Evolutionary conservation across 37 sponge, comb jelly and placozoan species (phyloP).

Genomic region (Axinella damicornis): DNA sequence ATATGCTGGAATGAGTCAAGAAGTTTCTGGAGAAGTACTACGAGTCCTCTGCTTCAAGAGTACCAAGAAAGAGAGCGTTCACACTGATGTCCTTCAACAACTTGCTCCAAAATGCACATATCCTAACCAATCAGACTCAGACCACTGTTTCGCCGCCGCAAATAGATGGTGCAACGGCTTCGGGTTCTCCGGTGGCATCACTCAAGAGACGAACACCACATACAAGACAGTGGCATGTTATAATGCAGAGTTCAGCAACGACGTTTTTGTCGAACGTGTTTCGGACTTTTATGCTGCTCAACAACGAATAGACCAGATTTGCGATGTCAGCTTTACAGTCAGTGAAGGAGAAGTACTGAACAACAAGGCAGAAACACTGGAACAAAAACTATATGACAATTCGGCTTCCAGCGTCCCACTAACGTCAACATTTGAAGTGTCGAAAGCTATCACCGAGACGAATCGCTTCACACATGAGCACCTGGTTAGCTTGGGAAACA

Average conservation of each 20-base stretch:
- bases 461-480: not conserved
- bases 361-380: not conserved
- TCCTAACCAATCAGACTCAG: constrained; percentile 3
- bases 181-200: constrained; percentile 9
- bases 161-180: constrained; percentile 1
- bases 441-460: not conserved
- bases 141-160: not conserved
- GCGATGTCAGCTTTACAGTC: not conserved
- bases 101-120: not conserved
- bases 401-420: not conserved
- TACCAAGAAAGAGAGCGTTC: not conserved
- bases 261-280: not conserved
- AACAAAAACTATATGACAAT: not conserved
- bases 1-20: constrained; percentile 2
- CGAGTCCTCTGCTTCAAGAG: not conserved
- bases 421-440: not conserved
- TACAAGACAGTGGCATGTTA: constrained; percentile 3
- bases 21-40: not conserved
- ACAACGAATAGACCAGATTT: not conserved
- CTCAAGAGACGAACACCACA: not conserved
- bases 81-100: not conserved
- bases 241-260: not conserved
- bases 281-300: not conserved
- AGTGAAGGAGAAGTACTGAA: not conserved
- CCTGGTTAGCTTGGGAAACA: not conserved